phyloP scores from a whole-genome alignment of 30 jellyfish, hydroid and myxozoan species.

The Hydra vulgaris region DNA sequence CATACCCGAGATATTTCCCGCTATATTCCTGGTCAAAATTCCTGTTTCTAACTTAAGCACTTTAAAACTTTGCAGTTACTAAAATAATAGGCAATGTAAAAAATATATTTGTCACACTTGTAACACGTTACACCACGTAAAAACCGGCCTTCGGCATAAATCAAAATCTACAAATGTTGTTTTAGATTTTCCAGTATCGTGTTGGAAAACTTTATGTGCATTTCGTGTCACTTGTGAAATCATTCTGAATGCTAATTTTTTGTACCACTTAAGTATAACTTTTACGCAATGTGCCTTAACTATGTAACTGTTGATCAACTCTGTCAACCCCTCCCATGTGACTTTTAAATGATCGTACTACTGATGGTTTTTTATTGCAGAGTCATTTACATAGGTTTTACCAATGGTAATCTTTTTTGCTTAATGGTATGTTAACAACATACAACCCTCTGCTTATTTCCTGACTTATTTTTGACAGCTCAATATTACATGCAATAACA shows the following conservation, averaged over 20 bases:
- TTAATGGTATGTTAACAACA: neutral
- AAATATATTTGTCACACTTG: neutral
- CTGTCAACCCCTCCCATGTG: slow-evolving; percentile 10
- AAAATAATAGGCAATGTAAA: neutral
- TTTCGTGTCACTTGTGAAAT: too few species aligned
- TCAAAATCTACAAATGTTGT: neutral
- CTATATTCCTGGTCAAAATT: too few species aligned
- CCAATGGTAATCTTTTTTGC: neutral
- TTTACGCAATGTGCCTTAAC: too few species aligned
- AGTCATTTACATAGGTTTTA: neutral
- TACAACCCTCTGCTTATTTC: neutral
- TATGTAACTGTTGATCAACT: slow-evolving; percentile 7
- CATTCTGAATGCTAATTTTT: neutral
- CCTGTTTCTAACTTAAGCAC: neutral
- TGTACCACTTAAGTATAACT: slow-evolving; percentile 5
- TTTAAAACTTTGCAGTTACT: neutral
- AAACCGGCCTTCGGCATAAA: too few species aligned
- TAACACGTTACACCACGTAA: too few species aligned
- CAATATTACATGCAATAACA: neutral
- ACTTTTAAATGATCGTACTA: neutral
- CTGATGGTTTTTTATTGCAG: neutral
- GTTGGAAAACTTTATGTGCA: neutral
- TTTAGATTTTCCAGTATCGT: neutral
- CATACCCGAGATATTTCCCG: too few species aligned
- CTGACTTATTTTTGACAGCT: neutral